Evolutionary conservation across 1,140 invertebrate species (phyloP).

Genomic region (Eupristina koningsbergeri): DNA sequence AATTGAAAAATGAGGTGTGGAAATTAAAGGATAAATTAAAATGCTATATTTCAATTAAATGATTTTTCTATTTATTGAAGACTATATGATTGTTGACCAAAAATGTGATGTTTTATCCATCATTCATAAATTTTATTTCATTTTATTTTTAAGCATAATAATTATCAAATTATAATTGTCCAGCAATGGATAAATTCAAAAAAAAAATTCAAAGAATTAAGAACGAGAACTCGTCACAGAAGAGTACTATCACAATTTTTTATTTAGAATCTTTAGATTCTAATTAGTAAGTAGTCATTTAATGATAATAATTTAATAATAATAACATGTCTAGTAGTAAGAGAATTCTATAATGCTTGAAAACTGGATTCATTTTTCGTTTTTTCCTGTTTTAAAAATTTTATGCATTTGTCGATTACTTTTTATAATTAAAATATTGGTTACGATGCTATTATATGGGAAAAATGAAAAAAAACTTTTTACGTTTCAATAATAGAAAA

Average conservation of each 20-base stretch:
- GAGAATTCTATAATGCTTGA: slow-evolving; percentile 40
- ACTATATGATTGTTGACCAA: slow-evolving; percentile 53
- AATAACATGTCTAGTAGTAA: not conserved
- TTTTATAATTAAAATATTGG: slow-evolving; percentile 14
- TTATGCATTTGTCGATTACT: slow-evolving; percentile 32
- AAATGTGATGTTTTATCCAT: slow-evolving; percentile 44
- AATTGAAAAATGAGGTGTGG: not conserved
- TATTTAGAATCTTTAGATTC: slow-evolving; percentile 52
- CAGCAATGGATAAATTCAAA: slow-evolving; percentile 52
- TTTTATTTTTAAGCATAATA: slow-evolving; percentile 40
- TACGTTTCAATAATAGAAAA: slow-evolving; percentile 19
- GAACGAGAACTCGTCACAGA: slow-evolving; percentile 45
- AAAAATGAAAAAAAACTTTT: slow-evolving; percentile 7
- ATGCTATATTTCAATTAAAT: slow-evolving; percentile 37
- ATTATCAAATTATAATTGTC: slow-evolving; percentile 53
- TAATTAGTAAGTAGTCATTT: slow-evolving; percentile 31
- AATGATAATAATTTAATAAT: no score
- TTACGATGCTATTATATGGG: not conserved
- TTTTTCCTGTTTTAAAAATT: slow-evolving; percentile 22
- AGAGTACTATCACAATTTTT: slow-evolving; percentile 54
- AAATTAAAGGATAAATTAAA: not conserved
- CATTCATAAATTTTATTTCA: slow-evolving; percentile 26
- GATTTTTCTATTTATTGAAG: slow-evolving; percentile 51
- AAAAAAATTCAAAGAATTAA: slow-evolving; percentile 36
- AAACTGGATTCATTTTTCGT: slow-evolving; percentile 33